Evolutionary conservation across 1,140 invertebrate genomes (phyloP), one percentile per base, ranked within the genome.

Genomic region (Pogonomyrmex californicus): DNA sequence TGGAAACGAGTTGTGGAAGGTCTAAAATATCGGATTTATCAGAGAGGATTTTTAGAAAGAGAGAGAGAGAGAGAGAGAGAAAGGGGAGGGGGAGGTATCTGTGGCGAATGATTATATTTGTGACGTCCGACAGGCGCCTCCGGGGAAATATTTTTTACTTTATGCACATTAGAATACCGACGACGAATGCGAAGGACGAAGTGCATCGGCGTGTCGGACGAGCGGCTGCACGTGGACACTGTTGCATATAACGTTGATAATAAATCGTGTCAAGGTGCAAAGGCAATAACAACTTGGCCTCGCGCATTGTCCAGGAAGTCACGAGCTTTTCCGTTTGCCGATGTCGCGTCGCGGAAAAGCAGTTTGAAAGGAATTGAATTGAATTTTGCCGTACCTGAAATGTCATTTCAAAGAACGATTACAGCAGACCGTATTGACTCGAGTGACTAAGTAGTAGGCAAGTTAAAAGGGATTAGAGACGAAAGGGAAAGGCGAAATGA

Each of bases 331-430:
- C 60, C 79, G 17, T 58, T 82, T 30, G 38, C 30, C 41, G 12
- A 6, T 36, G 49, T 47, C 14, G 54, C 23, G 10, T 36, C 14
- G 12, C 17, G 66, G 81, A 68, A 68, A 62, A 81, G 81, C 17
- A 85, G 30, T 76, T 85, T 75, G 78, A 73, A 54, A 85, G 86
- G 71, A 89, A 89, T 88, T 89, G 70, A 89, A 89, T 89, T 89
- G 62, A 79, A 79, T 47, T 89, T 73, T 3, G 10, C 38, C 62
- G 36, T 60, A 89, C 76, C 60, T 75, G 66, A 86, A 68, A 68
- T 49, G 62, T 86, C 87, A 70, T 82, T 89, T 86, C n/a, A 36
- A 66, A 88, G 83, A 86, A 71, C 33, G 51, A 49, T 75, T 58
- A 65, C 56, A 47, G 51, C 47, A 38, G 49, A 58, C 33, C 58